Evolutionary conservation across 2,797 vertebrate species (phyloP).

Genomic region (Crenuchus spilurus): DNA sequence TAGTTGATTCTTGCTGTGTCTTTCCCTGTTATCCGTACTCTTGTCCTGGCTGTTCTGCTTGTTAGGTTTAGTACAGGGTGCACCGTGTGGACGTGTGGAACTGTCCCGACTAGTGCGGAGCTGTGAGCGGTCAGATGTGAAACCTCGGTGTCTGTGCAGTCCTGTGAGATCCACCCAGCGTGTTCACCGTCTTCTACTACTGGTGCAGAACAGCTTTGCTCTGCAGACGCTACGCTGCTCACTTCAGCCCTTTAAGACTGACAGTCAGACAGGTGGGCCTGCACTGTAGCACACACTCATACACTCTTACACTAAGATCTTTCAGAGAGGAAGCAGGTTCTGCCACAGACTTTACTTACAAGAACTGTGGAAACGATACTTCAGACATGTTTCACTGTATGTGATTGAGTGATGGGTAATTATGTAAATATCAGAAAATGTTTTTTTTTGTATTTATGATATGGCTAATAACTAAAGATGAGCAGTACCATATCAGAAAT

Average conservation of each 20-base stretch:
- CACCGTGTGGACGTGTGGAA: slow-evolving; percentile 52
- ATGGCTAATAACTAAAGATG: no score
- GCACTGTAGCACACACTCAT: background rate
- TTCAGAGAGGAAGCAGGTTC: background rate
- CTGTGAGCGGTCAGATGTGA: background rate
- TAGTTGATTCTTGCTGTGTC: background rate
- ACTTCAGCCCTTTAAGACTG: slow-evolving; percentile 51
- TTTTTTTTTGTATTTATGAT: background rate
- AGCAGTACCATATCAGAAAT: no score
- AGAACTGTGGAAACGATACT: no score
- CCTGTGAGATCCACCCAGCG: background rate
- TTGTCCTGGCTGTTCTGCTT: background rate
- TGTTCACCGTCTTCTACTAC: slow-evolving; percentile 44
- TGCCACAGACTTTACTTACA: background rate
- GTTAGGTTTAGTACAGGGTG: slow-evolving; percentile 63
- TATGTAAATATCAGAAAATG: background rate
- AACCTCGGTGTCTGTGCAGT: slow-evolving; percentile 38
- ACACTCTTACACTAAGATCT: background rate
- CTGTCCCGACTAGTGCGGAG: slow-evolving; percentile 53
- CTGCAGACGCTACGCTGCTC: slow-evolving; percentile 41
- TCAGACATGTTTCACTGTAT: background rate
- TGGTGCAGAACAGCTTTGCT: slow-evolving; percentile 43
- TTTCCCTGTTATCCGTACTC: background rate
- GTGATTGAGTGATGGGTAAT: background rate
- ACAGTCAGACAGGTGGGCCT: slow-evolving; percentile 47